Evolutionary conservation across 2,113 vertebrate species (phyloP).

Genomic region (Onychorhynchus coronatus): DNA sequence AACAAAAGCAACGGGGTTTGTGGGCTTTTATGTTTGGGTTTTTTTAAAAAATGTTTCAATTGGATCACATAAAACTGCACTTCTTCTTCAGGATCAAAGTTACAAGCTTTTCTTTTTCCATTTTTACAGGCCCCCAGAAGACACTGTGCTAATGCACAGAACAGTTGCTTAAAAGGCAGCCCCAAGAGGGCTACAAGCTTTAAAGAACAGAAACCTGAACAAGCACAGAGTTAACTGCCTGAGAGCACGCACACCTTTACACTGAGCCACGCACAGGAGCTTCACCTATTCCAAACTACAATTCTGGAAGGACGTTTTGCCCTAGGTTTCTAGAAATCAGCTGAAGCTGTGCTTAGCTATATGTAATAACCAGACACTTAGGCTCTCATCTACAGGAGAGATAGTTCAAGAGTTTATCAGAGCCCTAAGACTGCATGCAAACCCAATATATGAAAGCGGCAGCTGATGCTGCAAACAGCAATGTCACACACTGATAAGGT

Average conservation of each 20-base stretch:
- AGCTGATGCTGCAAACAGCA: neutral
- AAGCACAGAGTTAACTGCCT: neutral
- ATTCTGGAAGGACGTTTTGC: neutral
- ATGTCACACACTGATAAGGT: neutral
- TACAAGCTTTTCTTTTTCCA: neutral
- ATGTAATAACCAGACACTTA: neutral
- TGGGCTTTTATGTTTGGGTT: fast-evolving
- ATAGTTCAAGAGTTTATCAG: neutral
- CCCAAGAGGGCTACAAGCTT: neutral
- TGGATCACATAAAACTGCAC: neutral
- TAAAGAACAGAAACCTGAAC: neutral
- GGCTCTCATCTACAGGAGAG: neutral
- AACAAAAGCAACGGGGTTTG: neutral
- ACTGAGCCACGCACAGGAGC: fast-evolving
- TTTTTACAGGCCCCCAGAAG: neutral
- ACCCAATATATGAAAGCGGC: neutral
- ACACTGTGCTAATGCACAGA: neutral
- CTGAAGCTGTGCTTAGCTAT: neutral
- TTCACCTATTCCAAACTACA: neutral
- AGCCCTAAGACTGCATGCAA: neutral
- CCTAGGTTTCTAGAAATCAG: neutral
- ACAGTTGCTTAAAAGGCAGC: neutral
- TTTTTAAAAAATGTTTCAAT: neutral
- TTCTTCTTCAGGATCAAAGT: neutral
- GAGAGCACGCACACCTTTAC: neutral